Evolutionary conservation across 2,113 vertebrate genomes (phyloP).

Genomic region (Orthonyx spaldingii): DNA sequence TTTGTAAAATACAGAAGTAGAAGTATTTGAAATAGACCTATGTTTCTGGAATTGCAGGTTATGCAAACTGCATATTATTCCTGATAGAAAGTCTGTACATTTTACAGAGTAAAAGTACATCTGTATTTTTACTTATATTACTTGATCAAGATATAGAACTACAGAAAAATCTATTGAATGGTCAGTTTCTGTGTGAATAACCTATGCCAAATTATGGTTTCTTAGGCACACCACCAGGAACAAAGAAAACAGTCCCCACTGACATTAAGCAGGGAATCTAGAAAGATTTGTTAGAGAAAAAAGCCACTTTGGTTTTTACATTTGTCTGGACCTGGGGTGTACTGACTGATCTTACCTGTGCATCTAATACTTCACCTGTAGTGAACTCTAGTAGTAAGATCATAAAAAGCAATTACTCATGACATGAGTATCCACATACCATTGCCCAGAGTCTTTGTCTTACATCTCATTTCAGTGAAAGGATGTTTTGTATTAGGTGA

Average conservation of each 20-base stretch:
- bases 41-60: background rate
- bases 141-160: background rate
- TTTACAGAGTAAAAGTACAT: background rate
- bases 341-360: background rate
- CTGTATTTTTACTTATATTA: background rate
- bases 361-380: background rate
- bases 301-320: background rate
- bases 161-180: background rate
- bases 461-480: background rate
- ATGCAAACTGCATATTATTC: background rate
- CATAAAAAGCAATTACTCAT: background rate
- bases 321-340: background rate
- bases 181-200: background rate
- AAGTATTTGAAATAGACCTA: background rate
- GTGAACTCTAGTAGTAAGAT: background rate
- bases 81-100: background rate
- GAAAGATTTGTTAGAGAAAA: background rate
- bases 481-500: slow-evolving; percentile 7
- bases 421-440: background rate
- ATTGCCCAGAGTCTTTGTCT: background rate
- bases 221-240: background rate
- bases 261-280: background rate
- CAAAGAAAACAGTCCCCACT: background rate
- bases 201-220: background rate
- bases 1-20: background rate